Evolutionary conservation across 2,888 invertebrate genomes (phyloP).

Genomic region (Harmothoe impar): DNA sequence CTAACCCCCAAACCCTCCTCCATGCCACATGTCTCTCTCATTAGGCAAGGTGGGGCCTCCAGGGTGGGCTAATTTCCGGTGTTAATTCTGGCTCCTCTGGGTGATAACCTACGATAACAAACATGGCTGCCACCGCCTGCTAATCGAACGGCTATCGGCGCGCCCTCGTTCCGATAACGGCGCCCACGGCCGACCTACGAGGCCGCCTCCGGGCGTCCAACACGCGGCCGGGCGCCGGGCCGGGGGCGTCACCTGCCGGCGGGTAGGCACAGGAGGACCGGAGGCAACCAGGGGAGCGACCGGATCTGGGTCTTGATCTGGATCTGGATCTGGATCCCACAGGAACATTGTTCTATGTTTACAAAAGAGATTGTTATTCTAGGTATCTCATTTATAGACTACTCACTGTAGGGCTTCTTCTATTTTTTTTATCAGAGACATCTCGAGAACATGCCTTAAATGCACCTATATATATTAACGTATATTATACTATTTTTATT

Average conservation of each 20-base stretch:
- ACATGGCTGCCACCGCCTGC: not conserved
- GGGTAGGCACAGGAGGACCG: not conserved
- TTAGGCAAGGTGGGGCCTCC: not conserved
- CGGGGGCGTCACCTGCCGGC: not conserved
- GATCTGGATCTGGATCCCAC: not conserved
- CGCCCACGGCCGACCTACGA: not conserved
- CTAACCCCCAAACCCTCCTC: not conserved
- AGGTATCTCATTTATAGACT: too few relatives aligned
- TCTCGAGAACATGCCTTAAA: too few relatives aligned
- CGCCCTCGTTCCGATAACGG: not conserved
- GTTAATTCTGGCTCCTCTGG: not conserved
- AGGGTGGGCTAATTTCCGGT: slow-evolving; percentile 5
- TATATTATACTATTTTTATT: too few relatives aligned
- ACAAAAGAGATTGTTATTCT: too few relatives aligned
- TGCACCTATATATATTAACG: too few relatives aligned
- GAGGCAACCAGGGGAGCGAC: not conserved
- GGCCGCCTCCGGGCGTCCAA: not conserved
- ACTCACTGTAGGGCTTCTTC: too few relatives aligned
- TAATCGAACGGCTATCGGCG: not conserved
- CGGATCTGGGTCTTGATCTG: not conserved
- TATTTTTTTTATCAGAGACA: too few relatives aligned
- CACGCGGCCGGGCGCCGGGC: not conserved
- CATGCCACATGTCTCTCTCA: slow-evolving; percentile 1
- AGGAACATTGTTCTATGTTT: too few relatives aligned
- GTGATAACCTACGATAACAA: not conserved